Conservation (phyloP, 1,140 invertebrate genomes). For the Mactra quadrangularis region DNA sequence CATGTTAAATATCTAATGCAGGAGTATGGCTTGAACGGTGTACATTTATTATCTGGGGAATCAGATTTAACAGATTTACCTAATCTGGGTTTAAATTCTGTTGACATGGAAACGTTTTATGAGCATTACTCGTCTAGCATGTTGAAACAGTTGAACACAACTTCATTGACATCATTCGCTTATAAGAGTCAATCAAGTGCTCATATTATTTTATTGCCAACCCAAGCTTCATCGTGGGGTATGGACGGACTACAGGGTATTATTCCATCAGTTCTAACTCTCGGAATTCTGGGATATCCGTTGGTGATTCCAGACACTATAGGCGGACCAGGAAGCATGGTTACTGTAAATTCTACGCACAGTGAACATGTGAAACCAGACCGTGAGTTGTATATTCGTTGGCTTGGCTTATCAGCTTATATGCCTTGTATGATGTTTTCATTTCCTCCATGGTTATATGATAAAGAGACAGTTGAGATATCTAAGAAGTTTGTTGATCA, state of each 20-base stretch:
- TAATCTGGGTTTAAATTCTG: background rate
- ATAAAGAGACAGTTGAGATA: constrained; percentile 88
- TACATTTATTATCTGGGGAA: constrained; percentile 14
- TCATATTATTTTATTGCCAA: constrained; percentile 93
- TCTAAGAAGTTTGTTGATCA: constrained; percentile 87
- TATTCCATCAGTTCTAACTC: constrained; percentile 91
- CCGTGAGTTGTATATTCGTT: constrained; percentile 93
- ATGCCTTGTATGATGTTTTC: constrained; percentile 95
- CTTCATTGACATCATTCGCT: constrained; percentile 87
- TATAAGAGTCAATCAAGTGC: constrained; percentile 90
- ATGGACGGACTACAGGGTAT: constrained; percentile 92
- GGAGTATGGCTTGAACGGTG: constrained; percentile 32
- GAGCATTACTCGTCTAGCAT: constrained; percentile 29
- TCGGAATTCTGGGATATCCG: constrained; percentile 93
- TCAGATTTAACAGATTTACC: background rate
- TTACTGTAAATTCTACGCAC: constrained; percentile 4
- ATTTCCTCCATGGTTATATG: constrained; percentile 93
- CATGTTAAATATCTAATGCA: constrained; percentile 7
- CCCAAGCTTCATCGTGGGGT: constrained; percentile 92
- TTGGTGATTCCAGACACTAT: constrained; percentile 96
- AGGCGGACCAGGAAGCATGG: constrained; percentile 91
- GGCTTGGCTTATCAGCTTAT: constrained; percentile 93
- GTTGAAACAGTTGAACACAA: constrained; percentile 38
- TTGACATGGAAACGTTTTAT: background rate
- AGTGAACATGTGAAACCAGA: constrained; percentile 85